Base-by-base conservation (phyloP, 2,113 vertebrate genomes). In the Hirundichthys speculiger region DNA sequence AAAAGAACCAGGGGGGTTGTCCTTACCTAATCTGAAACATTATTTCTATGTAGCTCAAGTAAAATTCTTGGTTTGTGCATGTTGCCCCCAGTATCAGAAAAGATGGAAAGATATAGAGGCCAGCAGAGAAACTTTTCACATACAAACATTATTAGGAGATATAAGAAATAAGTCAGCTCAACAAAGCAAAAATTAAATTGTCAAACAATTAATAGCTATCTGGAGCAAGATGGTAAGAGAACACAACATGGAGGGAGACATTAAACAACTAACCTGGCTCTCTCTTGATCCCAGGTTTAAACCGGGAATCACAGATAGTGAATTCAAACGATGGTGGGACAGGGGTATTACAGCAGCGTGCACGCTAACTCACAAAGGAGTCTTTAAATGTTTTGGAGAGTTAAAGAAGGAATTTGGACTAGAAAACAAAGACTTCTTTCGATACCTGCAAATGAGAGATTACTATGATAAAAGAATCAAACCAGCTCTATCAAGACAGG, bases 251-350 rank as follows among this genome's bases (percentile, higher is more conserved):
- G 14, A 25, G 13, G 6, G 22, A 49, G 14, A 25, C 5, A 24
- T 16, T 2, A 49, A 24, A 49, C 14, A 16, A 49, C 4, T 16
- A 24, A 24, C 10, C 13, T 16, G 22, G 21, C 47, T 5, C 2
- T 2, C 21, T 13, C 5, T 47, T 1, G 45, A 46, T 12, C 19
- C 45, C 13, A 20, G 13, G 12, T 46, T 21, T 10, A 47, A 47
- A 20, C 2, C 45, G 24, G 9, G 12, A 38, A 42, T 24, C 15
- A 42, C 6, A 24, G 20, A 42, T 19, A 42, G 7, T 41, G 39
- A 38, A 56, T 56, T 41, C 39, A 56, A 40, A 42, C 14, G 41
- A 6, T 27, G 16, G 40, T 57, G 40, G 54, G 16, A 57, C 21
- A 56, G 24, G 0, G 11, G 21, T 0, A 57, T 4, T 43, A 43